A percentile compares a stretch with the other conserved stretches of the same genome.
These are phyloP conservation scores for Argyra leucocephala DNA, from an alignment of 2,888 invertebrate species.

Conservation along the genomic window DNA sequence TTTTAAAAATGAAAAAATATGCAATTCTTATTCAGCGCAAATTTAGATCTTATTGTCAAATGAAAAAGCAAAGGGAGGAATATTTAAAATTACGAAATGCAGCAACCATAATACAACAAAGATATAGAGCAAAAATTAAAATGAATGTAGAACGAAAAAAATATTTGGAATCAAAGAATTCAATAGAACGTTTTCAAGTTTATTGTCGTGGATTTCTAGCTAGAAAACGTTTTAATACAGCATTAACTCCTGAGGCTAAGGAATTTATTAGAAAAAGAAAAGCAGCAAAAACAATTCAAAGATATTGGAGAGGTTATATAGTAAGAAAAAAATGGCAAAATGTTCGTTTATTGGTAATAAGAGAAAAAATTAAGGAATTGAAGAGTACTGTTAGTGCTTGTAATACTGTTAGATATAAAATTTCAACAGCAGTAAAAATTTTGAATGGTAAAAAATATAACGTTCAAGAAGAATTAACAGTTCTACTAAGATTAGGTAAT, in stretches of 20 bases:
- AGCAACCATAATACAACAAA: conserved; percentile 34
- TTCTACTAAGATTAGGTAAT: conserved; percentile 37
- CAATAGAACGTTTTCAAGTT: conserved; percentile 38
- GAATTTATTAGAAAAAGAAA: conserved; percentile 42
- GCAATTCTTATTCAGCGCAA: conserved; percentile 34
- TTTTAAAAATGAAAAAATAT: conserved; percentile 17
- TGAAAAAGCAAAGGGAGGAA: conserved; percentile 26
- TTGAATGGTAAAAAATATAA: conserved; percentile 33
- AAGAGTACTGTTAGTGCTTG: conserved; percentile 27
- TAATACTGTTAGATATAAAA: conserved; percentile 35
- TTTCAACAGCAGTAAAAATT: conserved; percentile 35
- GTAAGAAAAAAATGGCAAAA: conserved; percentile 34
- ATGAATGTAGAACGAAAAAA: conserved; percentile 38
- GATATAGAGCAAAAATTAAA: conserved; percentile 41
- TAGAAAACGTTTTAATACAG: conserved; percentile 44
- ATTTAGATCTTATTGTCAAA: conserved; percentile 31
- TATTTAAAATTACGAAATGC: conserved; percentile 28
- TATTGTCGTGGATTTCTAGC: conserved; percentile 46
- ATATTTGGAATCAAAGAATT: conserved; percentile 31
- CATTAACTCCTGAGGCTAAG: conserved; percentile 44
- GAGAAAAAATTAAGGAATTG: conserved; percentile 31
- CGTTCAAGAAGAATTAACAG: conserved; percentile 34
- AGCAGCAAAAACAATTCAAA: conserved; percentile 58
- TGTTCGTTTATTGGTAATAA: conserved; percentile 30
- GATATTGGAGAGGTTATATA: conserved; percentile 48